Base-by-base conservation (phyloP, 2,113 vertebrate species). In the Odontophorus gujanensis region DNA sequence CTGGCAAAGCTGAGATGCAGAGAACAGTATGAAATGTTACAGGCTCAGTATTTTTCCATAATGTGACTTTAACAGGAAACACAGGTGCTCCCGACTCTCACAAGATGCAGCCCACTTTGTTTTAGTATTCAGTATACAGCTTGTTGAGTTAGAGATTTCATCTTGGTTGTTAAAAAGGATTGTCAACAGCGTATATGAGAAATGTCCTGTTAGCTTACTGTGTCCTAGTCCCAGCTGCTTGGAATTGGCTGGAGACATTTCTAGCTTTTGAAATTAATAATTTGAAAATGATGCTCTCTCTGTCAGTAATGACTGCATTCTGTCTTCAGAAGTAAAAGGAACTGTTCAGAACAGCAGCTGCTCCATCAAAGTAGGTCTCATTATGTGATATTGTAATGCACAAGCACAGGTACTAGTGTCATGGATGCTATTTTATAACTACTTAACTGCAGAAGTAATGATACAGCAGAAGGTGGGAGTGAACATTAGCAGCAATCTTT, bases 371-470 rank as follows among this genome's bases (percentile, higher is more conserved):
- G 85, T 84, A 74, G 43, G 84, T 80, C 95, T 98, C 96, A 96
- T 97, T 97, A 97, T 96, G 83, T 68, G 91, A 82, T 85, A 95
- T 95, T 96, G 71, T 84, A 90, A 97, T 97, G 95, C 97, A 92
- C 42, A 85, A 94, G 95, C 96, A 95, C 92, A 97, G 94, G 95
- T 96, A 94, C 53, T 57, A 13, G 85, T 92, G 96, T 95, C 84
- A 92, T 2, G 18, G 71, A 95, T 91, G 93, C 74, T 92, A 75
- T 91, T 96, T 96, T 97, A 94, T 91, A 94, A 92, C 94, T 94
- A 45, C 87, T 96, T 97, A 96, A 94, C 95, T 82, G 91, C 72
- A 93, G 89, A 94, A 94, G 66, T 97, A 95, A 97, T 90, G 94
- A 81, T 62, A 75, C 48, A 95, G 94, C 95, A 97, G 96, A 97